Evolutionary conservation across 2,113 vertebrate species (phyloP), one percentile per base, ranked within the genome.

Genomic region (Amazona vittata): DNA sequence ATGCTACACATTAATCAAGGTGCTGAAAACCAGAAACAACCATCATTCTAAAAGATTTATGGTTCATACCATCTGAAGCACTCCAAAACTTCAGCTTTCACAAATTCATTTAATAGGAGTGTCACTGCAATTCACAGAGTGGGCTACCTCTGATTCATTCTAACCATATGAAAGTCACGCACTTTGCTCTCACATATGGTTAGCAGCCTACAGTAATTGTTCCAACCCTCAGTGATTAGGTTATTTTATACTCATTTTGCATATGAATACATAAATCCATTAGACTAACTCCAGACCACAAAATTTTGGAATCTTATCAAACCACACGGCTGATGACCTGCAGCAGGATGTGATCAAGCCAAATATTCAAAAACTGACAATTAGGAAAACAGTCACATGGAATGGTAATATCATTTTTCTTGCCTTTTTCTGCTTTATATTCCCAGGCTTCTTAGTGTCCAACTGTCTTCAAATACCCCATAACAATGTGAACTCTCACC

Each of bases 141-240:
- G 75, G 81, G 89, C 70, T 93, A 89, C 87, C 44, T 93, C 89
- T 96, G 93, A 97, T 85, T 96, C 94, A 96, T 87, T 89, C 44
- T 85, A 57, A 94, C 62, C 35, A 68, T 65, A 80, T 15, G 70
- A 76, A 96, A 91, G 94, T 94, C 93, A 97, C 28, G 25, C 74
- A 96, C 93, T 93, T 96, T 94, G 91, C 89, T 93, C 91, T 96
- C 84, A 84, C 91, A 94, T 89, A 89, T 52, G 89, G 86, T 84
- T 84, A 91, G 81, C 86, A 89, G 86, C 94, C 94, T 85, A 93
- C 84, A 76, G 49, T 79, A 90, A 90, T 78, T 85, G 74, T 82
- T 96, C 74, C 67, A 85, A 12, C 49, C 35, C 44, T 89, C 44
- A 7, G 44, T 41, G 63, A 82, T 55, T 31, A 44, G n/a, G 65